Conservation (phyloP, 2,113 vertebrate genomes). For the Alectura lathami region DNA sequence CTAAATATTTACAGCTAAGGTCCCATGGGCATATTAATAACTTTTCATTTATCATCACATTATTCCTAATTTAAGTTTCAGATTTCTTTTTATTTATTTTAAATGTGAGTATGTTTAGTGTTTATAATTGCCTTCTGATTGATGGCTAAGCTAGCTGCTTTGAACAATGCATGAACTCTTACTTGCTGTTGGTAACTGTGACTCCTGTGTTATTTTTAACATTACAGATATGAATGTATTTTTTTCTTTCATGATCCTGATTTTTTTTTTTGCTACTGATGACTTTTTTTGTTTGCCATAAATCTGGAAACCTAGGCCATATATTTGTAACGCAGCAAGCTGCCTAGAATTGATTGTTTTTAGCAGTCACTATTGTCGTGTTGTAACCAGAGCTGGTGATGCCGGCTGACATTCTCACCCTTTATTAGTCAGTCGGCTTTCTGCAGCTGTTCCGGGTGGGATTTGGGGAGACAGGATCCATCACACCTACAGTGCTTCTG, state of each 20-base stretch:
- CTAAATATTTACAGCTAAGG: not conserved
- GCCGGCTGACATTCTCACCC: not conserved
- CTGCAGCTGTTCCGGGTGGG: constrained; percentile 45
- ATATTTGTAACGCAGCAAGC: not conserved
- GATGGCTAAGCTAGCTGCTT: not conserved
- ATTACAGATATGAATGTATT: not conserved
- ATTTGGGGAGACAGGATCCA: not conserved
- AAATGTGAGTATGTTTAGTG: not conserved
- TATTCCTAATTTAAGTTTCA: not conserved
- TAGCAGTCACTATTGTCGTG: not conserved
- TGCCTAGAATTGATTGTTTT: not conserved
- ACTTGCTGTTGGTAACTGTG: not conserved
- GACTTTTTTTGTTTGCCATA: not conserved
- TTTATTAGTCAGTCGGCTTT: not conserved
- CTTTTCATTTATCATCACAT: not conserved
- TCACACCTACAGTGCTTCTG: not conserved
- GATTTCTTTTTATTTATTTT: not conserved
- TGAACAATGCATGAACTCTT: not conserved
- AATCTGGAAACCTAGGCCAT: not conserved
- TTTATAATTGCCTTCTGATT: not conserved
- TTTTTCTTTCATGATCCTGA: not conserved
- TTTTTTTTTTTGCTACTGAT: not conserved
- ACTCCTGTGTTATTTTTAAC: constrained; percentile 29
- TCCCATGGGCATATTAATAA: not conserved
- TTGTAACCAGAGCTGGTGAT: constrained; percentile 29